Evolutionary conservation across 2,888 invertebrate species (phyloP).

Genomic region (Watsonalla cultraria): DNA sequence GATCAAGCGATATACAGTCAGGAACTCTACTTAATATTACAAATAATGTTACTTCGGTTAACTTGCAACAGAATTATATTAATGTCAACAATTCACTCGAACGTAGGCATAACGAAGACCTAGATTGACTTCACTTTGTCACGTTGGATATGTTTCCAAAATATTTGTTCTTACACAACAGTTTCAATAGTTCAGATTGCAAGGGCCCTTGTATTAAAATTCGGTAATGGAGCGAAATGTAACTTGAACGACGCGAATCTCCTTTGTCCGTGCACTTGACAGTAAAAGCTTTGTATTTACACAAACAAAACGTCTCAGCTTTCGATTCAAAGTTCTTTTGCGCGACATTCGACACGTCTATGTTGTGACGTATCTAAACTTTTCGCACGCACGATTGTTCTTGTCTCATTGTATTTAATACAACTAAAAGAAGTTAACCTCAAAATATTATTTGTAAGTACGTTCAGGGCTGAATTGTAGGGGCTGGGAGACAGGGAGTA

Average conservation of each 20-base stretch:
- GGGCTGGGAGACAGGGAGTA: conserved; percentile 42
- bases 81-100: conserved; percentile 51
- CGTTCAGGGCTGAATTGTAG: conserved; percentile 66
- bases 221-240: conserved; percentile 43
- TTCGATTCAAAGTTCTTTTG: conserved; percentile 66
- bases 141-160: conserved; percentile 55
- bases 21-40: conserved; percentile 63
- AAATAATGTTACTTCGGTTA: conserved; percentile 31
- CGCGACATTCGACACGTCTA: conserved; percentile 72
- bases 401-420: conserved; percentile 50
- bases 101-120: conserved; percentile 37
- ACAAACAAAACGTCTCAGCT: conserved; percentile 76
- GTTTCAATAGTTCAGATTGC: conserved; percentile 39
- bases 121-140: conserved; percentile 65
- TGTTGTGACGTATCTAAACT: conserved; percentile 35
- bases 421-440: conserved; percentile 61
- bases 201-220: conserved; percentile 51
- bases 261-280: conserved; percentile 77
- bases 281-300: conserved; percentile 76
- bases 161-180: conserved; percentile 45
- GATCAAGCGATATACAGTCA: conserved; percentile 71
- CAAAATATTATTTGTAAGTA: conserved; percentile 74
- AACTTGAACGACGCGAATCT: conserved; percentile 52
- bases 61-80: conserved; percentile 33
- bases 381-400: conserved; percentile 38